Evolutionary conservation across 2,797 vertebrate genomes (phyloP).

Genomic region (Lepus oiostolus): DNA sequence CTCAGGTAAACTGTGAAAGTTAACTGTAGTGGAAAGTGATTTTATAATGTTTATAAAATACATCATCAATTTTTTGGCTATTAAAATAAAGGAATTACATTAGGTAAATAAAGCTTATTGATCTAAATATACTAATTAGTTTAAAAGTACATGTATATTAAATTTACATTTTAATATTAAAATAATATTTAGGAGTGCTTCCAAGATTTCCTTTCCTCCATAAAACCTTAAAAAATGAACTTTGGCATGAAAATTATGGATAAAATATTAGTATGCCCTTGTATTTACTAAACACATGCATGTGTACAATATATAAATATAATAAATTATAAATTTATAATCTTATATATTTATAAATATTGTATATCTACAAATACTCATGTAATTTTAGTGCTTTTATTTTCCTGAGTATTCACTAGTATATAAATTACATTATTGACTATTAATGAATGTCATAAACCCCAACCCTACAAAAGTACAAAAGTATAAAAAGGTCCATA

Average conservation of each 20-base stretch:
- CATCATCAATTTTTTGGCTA: not conserved
- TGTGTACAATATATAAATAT: not conserved
- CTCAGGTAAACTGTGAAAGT: not conserved
- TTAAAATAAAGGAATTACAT: not conserved
- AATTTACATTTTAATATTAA: not conserved
- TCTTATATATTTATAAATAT: too few relatives aligned
- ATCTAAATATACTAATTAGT: not conserved
- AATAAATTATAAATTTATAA: not conserved
- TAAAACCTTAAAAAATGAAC: not conserved
- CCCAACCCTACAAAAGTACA: not conserved
- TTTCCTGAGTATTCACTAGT: too few relatives aligned
- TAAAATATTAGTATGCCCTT: not conserved
- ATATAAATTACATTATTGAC: too few relatives aligned
- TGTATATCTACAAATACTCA: too few relatives aligned
- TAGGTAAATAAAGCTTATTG: not conserved
- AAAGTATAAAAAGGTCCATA: not conserved
- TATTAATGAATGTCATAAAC: too few relatives aligned
- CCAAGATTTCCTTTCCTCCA: not conserved
- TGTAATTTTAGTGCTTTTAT: too few relatives aligned
- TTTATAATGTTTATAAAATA: not conserved
- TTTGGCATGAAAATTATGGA: not conserved
- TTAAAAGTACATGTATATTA: not conserved
- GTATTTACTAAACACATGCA: not conserved
- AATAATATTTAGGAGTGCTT: not conserved
- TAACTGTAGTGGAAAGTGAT: not conserved